Conservation (phyloP, 2,113 vertebrate species). For the Tupaia chinensis region DNA sequence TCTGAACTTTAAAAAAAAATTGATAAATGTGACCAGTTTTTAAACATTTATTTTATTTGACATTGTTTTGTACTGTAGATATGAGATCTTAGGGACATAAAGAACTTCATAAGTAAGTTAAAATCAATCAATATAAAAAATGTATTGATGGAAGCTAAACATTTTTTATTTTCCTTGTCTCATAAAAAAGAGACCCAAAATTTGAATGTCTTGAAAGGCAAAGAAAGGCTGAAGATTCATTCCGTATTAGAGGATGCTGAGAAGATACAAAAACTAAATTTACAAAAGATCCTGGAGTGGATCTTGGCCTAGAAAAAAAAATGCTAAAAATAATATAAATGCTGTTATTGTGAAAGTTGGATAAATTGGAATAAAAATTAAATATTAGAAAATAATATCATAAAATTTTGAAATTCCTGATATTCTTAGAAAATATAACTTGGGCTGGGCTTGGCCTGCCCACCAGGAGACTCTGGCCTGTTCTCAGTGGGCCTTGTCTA, state of each 20-base stretch:
- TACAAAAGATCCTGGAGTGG: background rate
- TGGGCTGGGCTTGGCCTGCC: background rate
- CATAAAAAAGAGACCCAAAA: background rate
- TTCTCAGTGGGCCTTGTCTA: no score
- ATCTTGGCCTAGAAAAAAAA: background rate
- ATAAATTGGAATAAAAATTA: background rate
- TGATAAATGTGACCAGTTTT: conserved; percentile 18
- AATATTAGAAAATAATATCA: background rate
- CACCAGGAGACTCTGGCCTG: no score
- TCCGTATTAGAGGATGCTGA: background rate
- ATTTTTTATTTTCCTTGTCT: conserved; percentile 13
- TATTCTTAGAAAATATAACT: background rate
- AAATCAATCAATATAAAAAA: background rate
- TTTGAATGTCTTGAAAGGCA: background rate
- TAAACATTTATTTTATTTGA: conserved; percentile 46
- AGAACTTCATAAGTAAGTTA: background rate
- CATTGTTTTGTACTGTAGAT: background rate
- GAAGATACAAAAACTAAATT: background rate
- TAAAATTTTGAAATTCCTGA: background rate
- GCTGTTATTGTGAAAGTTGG: background rate
- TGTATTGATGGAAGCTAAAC: background rate
- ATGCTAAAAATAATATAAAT: background rate
- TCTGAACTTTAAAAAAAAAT: background rate
- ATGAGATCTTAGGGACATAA: conserved; percentile 18
- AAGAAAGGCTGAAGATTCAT: background rate